Evolutionary conservation across 1,140 invertebrate genomes (phyloP).

Genomic region (Carcinoscorpius rotundicauda): DNA sequence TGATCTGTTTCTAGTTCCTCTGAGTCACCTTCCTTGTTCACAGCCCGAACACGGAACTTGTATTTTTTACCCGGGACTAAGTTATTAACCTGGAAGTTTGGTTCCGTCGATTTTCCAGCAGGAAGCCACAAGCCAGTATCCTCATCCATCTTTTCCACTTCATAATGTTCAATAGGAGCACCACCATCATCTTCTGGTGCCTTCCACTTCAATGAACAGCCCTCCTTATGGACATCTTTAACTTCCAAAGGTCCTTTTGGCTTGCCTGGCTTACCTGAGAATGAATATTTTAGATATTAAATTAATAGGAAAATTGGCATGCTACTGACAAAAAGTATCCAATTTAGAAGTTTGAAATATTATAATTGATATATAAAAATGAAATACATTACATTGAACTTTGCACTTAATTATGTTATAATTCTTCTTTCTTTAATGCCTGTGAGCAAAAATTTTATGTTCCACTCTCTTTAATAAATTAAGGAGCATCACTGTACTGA

Average conservation of each 20-base stretch:
- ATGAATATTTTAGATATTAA: too few species aligned
- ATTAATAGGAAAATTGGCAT: too few species aligned
- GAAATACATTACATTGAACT: too few species aligned
- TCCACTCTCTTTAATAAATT: too few species aligned
- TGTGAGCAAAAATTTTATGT: too few species aligned
- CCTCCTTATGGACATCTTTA: conserved; percentile 80
- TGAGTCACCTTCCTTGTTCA: conserved; percentile 95
- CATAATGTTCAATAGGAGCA: conserved; percentile 82
- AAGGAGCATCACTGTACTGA: too few species aligned
- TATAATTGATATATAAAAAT: too few species aligned
- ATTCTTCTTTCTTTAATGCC: too few species aligned
- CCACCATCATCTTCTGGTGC: conserved; percentile 85
- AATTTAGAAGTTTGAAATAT: too few species aligned
- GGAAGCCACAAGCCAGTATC: conserved; percentile 83
- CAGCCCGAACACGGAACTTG: conserved; percentile 95
- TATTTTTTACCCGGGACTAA: conserved; percentile 91
- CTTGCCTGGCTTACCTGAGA: conserved; percentile 52
- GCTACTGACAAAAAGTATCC: too few species aligned
- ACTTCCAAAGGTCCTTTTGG: conserved; percentile 81
- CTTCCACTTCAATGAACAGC: conserved; percentile 86
- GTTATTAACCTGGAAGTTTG: conserved; percentile 70
- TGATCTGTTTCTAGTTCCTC: conserved; percentile 89
- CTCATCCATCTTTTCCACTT: conserved; percentile 92
- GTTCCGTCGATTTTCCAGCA: conserved; percentile 62
- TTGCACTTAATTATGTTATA: too few species aligned